A percentile compares a stretch with the other conserved stretches of the same genome.
Evolutionary conservation across 2,797 vertebrate species (phyloP).

Genomic region (Myotis findleyi): DNA sequence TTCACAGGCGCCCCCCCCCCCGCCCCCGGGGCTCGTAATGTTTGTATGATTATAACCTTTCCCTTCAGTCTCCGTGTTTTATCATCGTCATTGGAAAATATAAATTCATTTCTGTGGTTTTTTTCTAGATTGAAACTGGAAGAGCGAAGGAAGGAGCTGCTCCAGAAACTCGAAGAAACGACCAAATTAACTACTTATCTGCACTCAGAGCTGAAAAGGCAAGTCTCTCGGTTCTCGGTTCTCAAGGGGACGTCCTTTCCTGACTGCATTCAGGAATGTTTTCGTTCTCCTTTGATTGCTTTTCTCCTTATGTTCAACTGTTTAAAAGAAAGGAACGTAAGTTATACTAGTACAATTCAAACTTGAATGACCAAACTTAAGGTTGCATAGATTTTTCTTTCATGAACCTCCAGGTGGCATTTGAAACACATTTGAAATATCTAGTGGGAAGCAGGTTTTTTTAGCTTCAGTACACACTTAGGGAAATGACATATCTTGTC

Average conservation of each 20-base stretch:
- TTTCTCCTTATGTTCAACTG: conserved; percentile 39
- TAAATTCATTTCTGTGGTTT: neutral
- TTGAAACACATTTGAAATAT: neutral
- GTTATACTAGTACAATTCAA: neutral
- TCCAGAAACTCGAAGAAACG: conserved; percentile 91
- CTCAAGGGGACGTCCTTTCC: neutral
- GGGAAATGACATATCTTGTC: neutral
- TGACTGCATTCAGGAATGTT: neutral
- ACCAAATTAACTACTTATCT: conserved; percentile 89
- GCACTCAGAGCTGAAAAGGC: conserved; percentile 92
- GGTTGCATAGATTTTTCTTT: neutral
- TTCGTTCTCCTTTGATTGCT: neutral
- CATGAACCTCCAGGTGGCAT: neutral
- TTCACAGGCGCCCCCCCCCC: neutral
- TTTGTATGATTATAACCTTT: neutral
- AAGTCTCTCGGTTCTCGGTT: neutral
- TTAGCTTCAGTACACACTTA: neutral
- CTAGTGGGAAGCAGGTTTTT: neutral
- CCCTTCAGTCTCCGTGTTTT: neutral
- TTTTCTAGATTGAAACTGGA: conserved; percentile 89
- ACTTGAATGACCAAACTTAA: neutral
- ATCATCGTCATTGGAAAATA: neutral
- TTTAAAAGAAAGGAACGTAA: conserved; percentile 26
- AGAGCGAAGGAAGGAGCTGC: conserved; percentile 89
- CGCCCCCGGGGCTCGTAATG: accelerated